Base-by-base conservation (phyloP, 1,140 invertebrate species). In the Antheraea pernyi region DNA sequence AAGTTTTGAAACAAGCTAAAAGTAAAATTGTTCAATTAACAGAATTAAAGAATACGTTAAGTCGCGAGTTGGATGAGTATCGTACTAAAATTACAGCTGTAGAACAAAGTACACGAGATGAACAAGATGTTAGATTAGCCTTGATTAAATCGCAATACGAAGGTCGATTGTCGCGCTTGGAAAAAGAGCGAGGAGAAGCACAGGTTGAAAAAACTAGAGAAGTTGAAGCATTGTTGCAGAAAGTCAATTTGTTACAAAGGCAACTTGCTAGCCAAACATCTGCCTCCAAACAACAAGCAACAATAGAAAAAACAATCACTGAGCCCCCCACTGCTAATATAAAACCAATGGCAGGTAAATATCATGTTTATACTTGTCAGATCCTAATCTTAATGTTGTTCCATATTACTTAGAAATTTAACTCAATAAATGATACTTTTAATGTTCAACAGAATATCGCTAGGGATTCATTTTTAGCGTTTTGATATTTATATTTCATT, bases 271-370 rank as follows among this genome's bases (percentile, higher is more conserved):
- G 90, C 60, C 95, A 95, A 77, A 94, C 96, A 74, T 88, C 90
- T 16, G 94, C 93, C n/a, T 93, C 95, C 2, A 96, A 96, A 83
- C 95, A 72, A 94, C 95, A 74, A 94, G 94, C 85, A 91, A 94
- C 42, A 92, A 94, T 67, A 67, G 95, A 97, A 74, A 95, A 97
- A 82, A 93, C 94, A 19, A 94, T 94, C 0, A 95, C 94, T 0
- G 97, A 98, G 78, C 96, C 97, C 59, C 96, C 97, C 8, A 97
- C 97, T 0, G 98, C 98, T 11, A 99, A 99, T 86, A 98, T 99
- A 39, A 98, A 98, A 86, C 98, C 98, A 0, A 98, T 99, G 96
- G 96, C 97, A 13, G 97, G 97, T 76, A 93, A 94, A 76, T 88
- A 65, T 37, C 1, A 30, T 30, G 22, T 30, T 30, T 30, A 30